Evolutionary conservation across 2,113 vertebrate species (phyloP).

Genomic region (Ginglymostoma cirratum): DNA sequence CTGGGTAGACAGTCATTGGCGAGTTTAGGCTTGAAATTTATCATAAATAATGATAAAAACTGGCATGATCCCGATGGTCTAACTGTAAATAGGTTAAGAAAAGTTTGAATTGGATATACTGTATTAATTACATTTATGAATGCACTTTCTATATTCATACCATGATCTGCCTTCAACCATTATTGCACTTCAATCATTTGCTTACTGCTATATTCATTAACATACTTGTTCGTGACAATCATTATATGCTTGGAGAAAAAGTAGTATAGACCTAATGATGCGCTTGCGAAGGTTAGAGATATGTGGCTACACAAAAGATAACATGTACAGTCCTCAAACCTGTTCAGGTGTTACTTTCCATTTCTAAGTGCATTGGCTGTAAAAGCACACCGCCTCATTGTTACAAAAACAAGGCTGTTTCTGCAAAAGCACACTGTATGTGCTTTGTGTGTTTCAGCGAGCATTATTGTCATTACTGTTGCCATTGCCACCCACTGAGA

Average conservation of each 20-base stretch:
- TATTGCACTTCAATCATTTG: not conserved
- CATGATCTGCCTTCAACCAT: not conserved
- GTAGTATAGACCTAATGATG: not conserved
- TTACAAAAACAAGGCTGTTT: slow-evolving; percentile 32
- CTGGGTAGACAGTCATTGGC: not conserved
- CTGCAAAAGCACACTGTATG: slow-evolving; percentile 35
- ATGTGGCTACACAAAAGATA: not conserved
- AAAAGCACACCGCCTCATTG: slow-evolving; percentile 28
- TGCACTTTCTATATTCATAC: not conserved
- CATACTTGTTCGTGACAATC: not conserved
- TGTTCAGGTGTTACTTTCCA: not conserved
- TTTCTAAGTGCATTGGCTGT: not conserved
- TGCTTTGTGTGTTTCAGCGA: slow-evolving; percentile 23
- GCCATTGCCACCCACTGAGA: slow-evolving; percentile 34
- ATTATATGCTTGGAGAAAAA: not conserved
- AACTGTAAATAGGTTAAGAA: not conserved
- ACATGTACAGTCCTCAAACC: not conserved
- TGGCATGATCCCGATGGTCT: not conserved
- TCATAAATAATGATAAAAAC: not conserved
- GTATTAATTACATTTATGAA: not conserved
- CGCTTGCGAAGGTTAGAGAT: not conserved
- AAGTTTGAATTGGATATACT: too few relatives aligned
- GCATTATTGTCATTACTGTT: slow-evolving; percentile 24
- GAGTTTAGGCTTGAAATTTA: not conserved
- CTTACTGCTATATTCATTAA: not conserved